Evolutionary conservation across 1,140 invertebrate species (phyloP), one percentile per base, ranked within the genome.

Genomic region (Trichonephila clavipes): DNA sequence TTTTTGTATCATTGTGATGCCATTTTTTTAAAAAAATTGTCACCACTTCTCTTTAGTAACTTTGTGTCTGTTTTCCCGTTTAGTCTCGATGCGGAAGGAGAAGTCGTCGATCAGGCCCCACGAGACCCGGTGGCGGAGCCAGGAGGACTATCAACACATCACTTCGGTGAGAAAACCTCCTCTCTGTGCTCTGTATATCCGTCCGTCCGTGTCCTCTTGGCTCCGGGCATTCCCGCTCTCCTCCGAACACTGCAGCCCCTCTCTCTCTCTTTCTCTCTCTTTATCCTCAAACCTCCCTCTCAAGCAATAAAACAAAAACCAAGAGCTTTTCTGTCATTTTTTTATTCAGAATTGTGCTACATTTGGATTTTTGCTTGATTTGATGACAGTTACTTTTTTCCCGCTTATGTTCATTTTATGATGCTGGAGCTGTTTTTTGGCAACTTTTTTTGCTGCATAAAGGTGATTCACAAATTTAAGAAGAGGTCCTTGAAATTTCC

Each of bases 201-300:
- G 92, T 93, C 81, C 90, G 89, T 91, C 89, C 61, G 34, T 91
- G 90, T 92, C 92, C 92, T 93, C 92, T 93, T 93, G 92, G 92
- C 92, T 93, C 92, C 92, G 86, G 83, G 85, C 69, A 66, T 82
- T 82, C 66, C 72, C 59, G 21, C 66, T 77, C 82, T 69, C 89
- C 90, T 85, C 81, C 34, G 81, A 64, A 82, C 61, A 92, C 62
- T 77, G 28, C 21, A 24, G 16, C 72, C 89, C 72, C 44, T 58
- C 64, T 34, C 44, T 58, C 64, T 34, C 19, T 58, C 61, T 66
- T 24, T 83, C 82, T 88, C 85, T 86, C 83, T 88, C 61, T 88
- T 21, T 40, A 40, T 62, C 86, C 51, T 88, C 24, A 24, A 88
- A 51, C 21, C 82, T 28, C 28, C 72, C 72, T 77, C 18, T 77